phyloP scores from a whole-genome alignment of 1,140 invertebrate genomes.

The Tribolium madens region DNA sequence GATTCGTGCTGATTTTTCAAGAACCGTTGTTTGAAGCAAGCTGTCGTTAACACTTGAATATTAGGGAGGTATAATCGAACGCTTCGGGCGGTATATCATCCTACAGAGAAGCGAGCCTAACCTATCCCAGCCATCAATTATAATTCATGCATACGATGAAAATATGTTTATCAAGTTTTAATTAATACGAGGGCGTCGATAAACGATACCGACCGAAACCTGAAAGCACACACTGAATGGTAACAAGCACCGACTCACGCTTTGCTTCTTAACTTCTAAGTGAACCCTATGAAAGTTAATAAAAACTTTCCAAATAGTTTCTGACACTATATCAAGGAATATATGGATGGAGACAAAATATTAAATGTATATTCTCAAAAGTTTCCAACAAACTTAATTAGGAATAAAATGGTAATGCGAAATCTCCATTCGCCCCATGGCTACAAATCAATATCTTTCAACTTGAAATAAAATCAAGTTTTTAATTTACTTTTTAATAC shows the following conservation, averaged over 20 bases:
- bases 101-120: slow-evolving; percentile 38
- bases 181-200: slow-evolving; percentile 50
- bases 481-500: slow-evolving; percentile 35
- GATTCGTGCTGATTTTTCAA: slow-evolving; percentile 30
- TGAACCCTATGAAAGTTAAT: slow-evolving; percentile 46
- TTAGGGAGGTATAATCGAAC: slow-evolving; percentile 33
- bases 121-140: slow-evolving; percentile 48
- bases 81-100: slow-evolving; percentile 29
- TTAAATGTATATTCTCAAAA: slow-evolving; percentile 44
- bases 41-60: slow-evolving; percentile 43
- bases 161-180: slow-evolving; percentile 54
- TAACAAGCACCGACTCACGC: slow-evolving; percentile 40
- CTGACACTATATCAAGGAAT: slow-evolving; percentile 48
- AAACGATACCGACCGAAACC: slow-evolving; percentile 45
- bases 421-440: slow-evolving; percentile 2
- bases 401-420: slow-evolving; percentile 10
- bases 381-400: slow-evolving; percentile 23
- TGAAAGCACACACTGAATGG: slow-evolving; percentile 36
- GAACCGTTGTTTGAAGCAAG: slow-evolving; percentile 21
- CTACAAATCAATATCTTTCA: slow-evolving; percentile 32
- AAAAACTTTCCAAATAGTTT: slow-evolving; percentile 49
- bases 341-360: slow-evolving; percentile 43
- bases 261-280: slow-evolving; percentile 44
- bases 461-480: slow-evolving; percentile 36
- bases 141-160: slow-evolving; percentile 46